Conservation (phyloP, 1,140 invertebrate species). For the Gryllus bimaculatus region DNA sequence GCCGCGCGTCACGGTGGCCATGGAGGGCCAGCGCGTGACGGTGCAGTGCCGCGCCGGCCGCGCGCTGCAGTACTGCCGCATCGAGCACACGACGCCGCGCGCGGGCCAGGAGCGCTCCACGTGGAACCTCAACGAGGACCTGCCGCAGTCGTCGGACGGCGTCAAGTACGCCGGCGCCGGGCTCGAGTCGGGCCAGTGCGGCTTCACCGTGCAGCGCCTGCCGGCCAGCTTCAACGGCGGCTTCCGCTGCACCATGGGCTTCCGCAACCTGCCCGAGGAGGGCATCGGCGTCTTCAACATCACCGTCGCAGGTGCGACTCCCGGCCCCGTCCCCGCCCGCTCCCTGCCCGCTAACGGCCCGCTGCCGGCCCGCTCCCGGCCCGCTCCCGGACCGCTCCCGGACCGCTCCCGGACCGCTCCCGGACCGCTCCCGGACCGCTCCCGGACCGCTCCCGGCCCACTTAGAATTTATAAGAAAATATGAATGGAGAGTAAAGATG, state of each 20-base stretch:
- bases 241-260: constrained; percentile 51
- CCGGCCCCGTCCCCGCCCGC: no score
- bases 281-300: constrained; percentile 45
- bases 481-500: no score
- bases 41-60: constrained; percentile 37
- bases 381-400: no score
- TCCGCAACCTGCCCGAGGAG: constrained; percentile 40
- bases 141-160: constrained; percentile 35
- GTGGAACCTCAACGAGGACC: constrained; percentile 26
- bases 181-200: constrained; percentile 52
- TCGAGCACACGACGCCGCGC: constrained; percentile 38
- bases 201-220: constrained; percentile 49
- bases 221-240: constrained; percentile 54
- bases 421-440: no score
- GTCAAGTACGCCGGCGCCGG: constrained; percentile 43
- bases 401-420: no score
- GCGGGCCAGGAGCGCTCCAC: constrained; percentile 25
- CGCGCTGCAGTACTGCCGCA: constrained; percentile 37
- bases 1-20: constrained; percentile 30
- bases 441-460: no score
- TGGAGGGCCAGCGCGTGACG: constrained; percentile 35
- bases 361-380: no score
- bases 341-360: no score
- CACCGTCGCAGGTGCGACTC: constrained; percentile 55
- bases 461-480: no score